phyloP scores from a whole-genome alignment of 2,888 invertebrate species.

The Empis livida region DNA sequence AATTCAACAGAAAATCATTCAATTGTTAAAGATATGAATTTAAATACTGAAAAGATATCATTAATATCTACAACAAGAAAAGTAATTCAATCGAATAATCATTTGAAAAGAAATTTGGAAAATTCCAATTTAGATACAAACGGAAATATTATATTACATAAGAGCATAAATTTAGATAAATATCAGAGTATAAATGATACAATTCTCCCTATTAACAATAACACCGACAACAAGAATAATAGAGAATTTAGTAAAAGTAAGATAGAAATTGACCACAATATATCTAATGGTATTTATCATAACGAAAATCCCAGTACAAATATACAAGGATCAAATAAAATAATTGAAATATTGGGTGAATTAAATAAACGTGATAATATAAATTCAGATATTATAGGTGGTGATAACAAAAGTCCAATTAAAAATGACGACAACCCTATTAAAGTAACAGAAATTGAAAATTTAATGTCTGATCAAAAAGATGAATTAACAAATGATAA shows the following conservation, averaged over 20 bases:
- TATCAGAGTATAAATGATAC: too few relatives aligned
- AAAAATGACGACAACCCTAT: neutral
- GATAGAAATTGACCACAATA: neutral
- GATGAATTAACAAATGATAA: neutral
- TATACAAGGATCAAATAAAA: too few relatives aligned
- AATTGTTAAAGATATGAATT: too few relatives aligned
- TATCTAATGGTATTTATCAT: neutral
- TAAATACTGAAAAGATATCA: too few relatives aligned
- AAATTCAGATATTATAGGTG: neutral
- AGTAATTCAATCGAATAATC: too few relatives aligned
- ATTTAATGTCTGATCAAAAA: slow-evolving; percentile 1
- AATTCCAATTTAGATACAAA: too few relatives aligned
- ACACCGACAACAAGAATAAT: neutral
- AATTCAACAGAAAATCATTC: too few relatives aligned
- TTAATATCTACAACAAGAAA: too few relatives aligned
- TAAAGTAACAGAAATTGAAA: neutral
- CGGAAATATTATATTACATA: too few relatives aligned
- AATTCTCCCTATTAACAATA: neutral
- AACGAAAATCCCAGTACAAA: neutral
- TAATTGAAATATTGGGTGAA: neutral
- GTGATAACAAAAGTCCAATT: neutral
- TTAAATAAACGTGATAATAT: neutral
- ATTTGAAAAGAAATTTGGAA: too few relatives aligned
- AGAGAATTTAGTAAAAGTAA: neutral
- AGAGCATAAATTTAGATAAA: too few relatives aligned